Evolutionary conservation across 2,113 vertebrate genomes (phyloP).

Genomic region (Stercorarius parasiticus): DNA sequence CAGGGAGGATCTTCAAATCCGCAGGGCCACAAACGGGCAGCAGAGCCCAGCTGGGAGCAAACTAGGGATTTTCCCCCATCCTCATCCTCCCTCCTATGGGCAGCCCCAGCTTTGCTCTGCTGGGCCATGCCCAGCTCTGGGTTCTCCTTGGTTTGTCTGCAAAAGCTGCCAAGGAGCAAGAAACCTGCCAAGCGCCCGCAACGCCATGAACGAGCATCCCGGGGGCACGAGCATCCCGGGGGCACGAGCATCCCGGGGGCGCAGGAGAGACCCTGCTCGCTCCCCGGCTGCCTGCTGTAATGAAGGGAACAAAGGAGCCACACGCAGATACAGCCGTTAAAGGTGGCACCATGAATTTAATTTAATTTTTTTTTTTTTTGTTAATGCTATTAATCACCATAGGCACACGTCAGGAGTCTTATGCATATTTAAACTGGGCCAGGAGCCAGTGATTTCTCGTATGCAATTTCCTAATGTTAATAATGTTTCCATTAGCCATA

Average conservation of each 20-base stretch:
- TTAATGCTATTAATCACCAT: background rate
- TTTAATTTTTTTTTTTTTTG: background rate
- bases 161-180: background rate
- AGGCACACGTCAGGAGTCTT: background rate
- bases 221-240: background rate
- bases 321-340: background rate
- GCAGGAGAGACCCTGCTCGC: background rate
- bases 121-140: background rate
- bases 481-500: constrained; percentile 48
- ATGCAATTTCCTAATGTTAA: constrained; percentile 57
- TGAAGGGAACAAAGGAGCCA: background rate
- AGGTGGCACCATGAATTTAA: background rate
- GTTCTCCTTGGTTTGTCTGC: background rate
- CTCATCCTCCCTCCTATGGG: background rate
- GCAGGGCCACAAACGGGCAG: background rate
- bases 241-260: background rate
- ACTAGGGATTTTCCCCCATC: background rate
- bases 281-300: background rate
- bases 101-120: background rate
- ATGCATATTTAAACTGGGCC: constrained; percentile 19
- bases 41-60: background rate
- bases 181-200: rapidly evolving
- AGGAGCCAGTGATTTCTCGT: constrained; percentile 46
- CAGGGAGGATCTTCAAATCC: background rate
- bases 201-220: background rate